Conservation (phyloP, 2,797 vertebrate species). For the Ataeniobius toweri region DNA sequence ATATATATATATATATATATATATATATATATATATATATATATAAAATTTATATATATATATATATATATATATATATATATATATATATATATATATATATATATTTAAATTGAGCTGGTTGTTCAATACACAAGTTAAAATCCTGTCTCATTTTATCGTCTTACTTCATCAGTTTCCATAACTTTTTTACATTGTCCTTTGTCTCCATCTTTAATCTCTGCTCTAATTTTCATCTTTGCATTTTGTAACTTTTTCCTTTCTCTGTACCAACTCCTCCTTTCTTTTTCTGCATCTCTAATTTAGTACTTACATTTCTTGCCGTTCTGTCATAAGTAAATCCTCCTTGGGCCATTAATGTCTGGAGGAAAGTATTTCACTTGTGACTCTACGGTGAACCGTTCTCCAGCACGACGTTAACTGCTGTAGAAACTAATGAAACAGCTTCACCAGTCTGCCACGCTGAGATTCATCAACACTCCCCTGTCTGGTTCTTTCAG, state of each 20-base stretch:
- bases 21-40: too few relatives aligned
- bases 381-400: background rate
- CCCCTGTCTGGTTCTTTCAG: slow-evolving; percentile 14
- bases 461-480: slow-evolving; percentile 1
- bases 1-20: too few relatives aligned
- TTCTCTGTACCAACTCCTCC: background rate
- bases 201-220: too few relatives aligned
- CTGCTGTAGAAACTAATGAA: slow-evolving; percentile 52
- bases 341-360: slow-evolving; percentile 19
- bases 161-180: too few relatives aligned
- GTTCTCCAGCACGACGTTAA: slow-evolving; percentile 15
- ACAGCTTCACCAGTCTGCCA: slow-evolving; percentile 18
- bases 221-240: background rate
- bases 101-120: background rate
- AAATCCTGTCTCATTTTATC: too few relatives aligned
- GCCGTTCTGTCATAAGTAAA: slow-evolving; percentile 1
- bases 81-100: too few relatives aligned
- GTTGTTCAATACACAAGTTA: too few relatives aligned
- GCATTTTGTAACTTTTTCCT: background rate
- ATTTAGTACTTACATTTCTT: background rate
- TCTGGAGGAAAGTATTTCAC: slow-evolving; percentile 32
- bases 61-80: too few relatives aligned
- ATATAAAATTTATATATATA: too few relatives aligned
- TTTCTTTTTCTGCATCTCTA: background rate
- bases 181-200: too few relatives aligned